phyloP scores from a whole-genome alignment of 2,113 vertebrate species.

The Corydoras maculifer region DNA sequence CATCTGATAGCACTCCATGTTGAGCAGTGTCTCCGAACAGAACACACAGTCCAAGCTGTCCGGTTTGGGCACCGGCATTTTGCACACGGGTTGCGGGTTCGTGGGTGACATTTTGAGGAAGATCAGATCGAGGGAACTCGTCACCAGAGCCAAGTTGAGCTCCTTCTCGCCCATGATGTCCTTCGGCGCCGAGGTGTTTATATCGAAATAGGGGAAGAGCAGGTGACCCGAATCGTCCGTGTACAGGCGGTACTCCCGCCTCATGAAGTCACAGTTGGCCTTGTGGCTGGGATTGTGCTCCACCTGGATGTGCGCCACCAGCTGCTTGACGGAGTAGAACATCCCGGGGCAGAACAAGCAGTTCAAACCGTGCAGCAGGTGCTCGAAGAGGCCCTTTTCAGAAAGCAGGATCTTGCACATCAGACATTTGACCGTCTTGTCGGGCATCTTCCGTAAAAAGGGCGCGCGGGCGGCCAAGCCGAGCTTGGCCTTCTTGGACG shows the following conservation, averaged over 20 bases:
- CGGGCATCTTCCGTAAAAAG: conserved; percentile 83
- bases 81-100: conserved; percentile 50
- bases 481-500: conserved; percentile 38
- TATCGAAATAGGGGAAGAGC: conserved; percentile 86
- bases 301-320: conserved; percentile 73
- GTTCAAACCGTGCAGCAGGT: conserved; percentile 84
- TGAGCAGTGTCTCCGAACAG: conserved; percentile 75
- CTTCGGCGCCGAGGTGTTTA: conserved; percentile 73
- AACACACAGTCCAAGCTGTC: conserved; percentile 78
- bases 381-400: conserved; percentile 81
- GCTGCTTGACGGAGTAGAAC: conserved; percentile 81
- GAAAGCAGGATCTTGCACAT: conserved; percentile 80
- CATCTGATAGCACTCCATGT: conserved; percentile 69
- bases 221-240: conserved; percentile 71
- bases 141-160: conserved; percentile 81
- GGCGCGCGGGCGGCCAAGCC: conserved; percentile 79
- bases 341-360: conserved; percentile 85
- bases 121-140: conserved; percentile 71
- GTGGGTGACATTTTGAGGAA: conserved; percentile 83
- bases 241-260: conserved; percentile 78
- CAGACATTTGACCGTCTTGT: conserved; percentile 80
- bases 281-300: conserved; percentile 77
- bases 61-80: conserved; percentile 46
- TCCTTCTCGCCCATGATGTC: conserved; percentile 83
- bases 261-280: conserved; percentile 76